Evolutionary conservation across 1,140 invertebrate genomes (phyloP), one percentile per base, ranked within the genome.

Genomic region (Magallana angulata): DNA sequence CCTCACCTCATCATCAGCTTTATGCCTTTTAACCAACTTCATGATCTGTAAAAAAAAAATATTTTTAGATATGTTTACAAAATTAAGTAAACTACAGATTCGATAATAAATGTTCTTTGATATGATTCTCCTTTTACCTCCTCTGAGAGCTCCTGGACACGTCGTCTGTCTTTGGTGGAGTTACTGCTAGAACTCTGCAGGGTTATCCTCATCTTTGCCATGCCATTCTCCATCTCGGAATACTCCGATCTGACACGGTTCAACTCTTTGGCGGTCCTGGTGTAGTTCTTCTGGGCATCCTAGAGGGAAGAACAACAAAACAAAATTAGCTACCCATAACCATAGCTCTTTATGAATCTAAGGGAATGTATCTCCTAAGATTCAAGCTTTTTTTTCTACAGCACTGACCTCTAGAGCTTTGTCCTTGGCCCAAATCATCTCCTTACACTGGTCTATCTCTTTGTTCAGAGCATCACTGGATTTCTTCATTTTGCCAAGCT

Each of bases 391-490:
- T 48, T 48, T 48, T 48, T 48, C 36, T 48, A 4, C 30, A 76
- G 9, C n/a, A 8, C 64, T 90, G 85, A 93, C 93, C 90, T 94
- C 93, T 30, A 94, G 85, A 12, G 93, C 86, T 89, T 94, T 94
- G 85, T 94, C 93, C 85, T 94, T 94, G 7, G 92, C 89, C 88
- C 90, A 92, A 14, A 94, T 91, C 91, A 93, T 92, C 76, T 94
- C 92, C 84, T 92, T 93, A 85, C 90, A 92, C 4, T 92, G 87
- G 24, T 92, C 91, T 48, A 93, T 76, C 82, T 94, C 94, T 85
- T 92, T 94, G 48, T 85, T 81, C n/a, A 93, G 68, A 30, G 85
- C 90, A 36, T 93, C 92, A 83, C 88, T 88, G 11, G 82, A 87
- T 82, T 92, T 92, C 87, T 93, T 93, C 76, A 90, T 89, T 84